Conservation (phyloP, 1,140 invertebrate genomes). For the Oppia nitens region DNA sequence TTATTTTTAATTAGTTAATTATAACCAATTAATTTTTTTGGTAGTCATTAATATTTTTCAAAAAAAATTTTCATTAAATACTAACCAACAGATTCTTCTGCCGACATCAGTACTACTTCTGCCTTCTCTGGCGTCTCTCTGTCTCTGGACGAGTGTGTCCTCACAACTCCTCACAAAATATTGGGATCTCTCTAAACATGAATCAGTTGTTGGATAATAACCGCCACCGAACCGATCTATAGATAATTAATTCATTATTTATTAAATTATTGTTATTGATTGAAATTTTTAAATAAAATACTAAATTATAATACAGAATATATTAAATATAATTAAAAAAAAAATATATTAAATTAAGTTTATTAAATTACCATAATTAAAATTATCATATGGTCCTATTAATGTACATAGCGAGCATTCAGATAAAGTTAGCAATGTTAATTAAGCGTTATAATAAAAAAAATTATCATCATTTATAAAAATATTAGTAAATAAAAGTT, state of each 20-base stretch:
- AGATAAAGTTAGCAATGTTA: too few species aligned
- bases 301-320: neutral
- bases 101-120: conserved; percentile 14
- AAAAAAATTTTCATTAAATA: neutral
- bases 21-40: neutral
- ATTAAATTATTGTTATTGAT: neutral
- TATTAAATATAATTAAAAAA: neutral
- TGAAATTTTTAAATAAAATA: neutral
- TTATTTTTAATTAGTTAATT: neutral
- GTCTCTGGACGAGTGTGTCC: conserved; percentile 12
- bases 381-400: too few species aligned
- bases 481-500: too few species aligned
- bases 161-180: conserved; percentile 8
- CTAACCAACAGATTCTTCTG: conserved; percentile 17
- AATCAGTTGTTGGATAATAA: neutral
- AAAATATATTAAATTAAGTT: neutral
- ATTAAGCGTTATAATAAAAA: too few species aligned
- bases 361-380: neutral
- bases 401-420: too few species aligned
- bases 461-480: too few species aligned
- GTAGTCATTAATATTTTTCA: neutral
- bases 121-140: conserved; percentile 10
- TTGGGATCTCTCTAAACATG: conserved; percentile 1
- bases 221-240: neutral
- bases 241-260: neutral